A percentile compares a stretch with the other conserved stretches of the same genome.
Conservation (phyloP, 2,113 vertebrate genomes). For the Notothenia rossii region DNA sequence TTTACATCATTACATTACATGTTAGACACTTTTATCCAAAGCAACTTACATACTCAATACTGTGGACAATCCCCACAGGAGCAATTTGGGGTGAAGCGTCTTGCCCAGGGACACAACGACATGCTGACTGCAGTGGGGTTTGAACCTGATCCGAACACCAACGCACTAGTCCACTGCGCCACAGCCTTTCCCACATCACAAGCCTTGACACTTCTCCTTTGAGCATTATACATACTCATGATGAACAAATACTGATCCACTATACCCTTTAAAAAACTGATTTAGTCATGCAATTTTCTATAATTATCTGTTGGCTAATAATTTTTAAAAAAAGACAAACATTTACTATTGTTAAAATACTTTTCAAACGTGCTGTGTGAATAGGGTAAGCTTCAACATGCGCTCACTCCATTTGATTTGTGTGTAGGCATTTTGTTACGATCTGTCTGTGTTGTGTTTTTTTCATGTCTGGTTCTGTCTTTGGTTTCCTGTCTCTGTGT, state of each 20-base stretch:
- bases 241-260: constrained; percentile 34
- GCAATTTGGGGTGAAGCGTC: no score
- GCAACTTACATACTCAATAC: no score
- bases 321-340: constrained; percentile 38
- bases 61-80: no score
- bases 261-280: constrained; percentile 20
- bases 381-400: neutral
- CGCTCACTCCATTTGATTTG: neutral
- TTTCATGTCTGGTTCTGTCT: no score
- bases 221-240: constrained; percentile 42
- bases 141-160: no score
- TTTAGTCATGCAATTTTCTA: constrained; percentile 49
- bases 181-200: constrained; percentile 1
- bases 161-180: no score
- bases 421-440: neutral
- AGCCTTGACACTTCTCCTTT: constrained; percentile 40
- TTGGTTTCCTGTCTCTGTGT: no score
- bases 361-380: neutral
- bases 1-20: no score
- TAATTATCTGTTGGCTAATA: constrained; percentile 24
- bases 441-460: no score
- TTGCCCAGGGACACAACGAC: no score
- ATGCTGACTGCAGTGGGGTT: no score
- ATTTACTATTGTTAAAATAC: neutral
- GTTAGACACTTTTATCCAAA: no score